Evolutionary conservation across 1,140 invertebrate genomes (phyloP), one percentile per base, ranked within the genome.

Genomic region (Musca domestica): DNA sequence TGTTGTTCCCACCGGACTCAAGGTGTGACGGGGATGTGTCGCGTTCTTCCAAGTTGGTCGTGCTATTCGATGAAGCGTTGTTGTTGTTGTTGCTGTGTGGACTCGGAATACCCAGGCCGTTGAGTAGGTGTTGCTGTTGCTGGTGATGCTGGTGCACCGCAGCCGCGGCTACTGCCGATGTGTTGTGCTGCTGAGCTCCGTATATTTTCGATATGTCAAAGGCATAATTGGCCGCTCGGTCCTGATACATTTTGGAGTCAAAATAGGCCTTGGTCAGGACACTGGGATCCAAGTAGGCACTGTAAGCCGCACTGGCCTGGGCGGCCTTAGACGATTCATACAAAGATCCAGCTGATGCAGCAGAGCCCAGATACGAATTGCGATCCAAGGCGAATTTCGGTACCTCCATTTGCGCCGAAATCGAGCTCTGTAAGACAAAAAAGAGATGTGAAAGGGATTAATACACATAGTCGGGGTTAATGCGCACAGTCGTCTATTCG

Each of bases 261-360:
- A 90, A 89, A 77, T 93, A 94, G 1, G 90, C 91, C 78, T 93
- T 93, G 70, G 89, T 90, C 15, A 90, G 83, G 2, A 90, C 89
- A 0, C 89, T 90, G 15, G 88, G 88, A 73, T 92, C 91, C 69
- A 92, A 81, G 74, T 92, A 92, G 48, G 88, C 87, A 73, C 80
- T 80, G 30, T 81, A 81, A 10, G 80, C 70, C 10, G 74, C 76
- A 66, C 77, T 80, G 25, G 77, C 80, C 71, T 81, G 80, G 19
- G 76, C 75, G 25, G 74, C 76, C 7, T 76, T 68, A 67, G 76
- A 46, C 73, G 73, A 14, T 34, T 72, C 71, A 47, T 74, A 72
- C 5, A 72, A 47, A 22, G 77, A 77, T 66, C 78, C 78, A 27
- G 80, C 70, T 4, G 68, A 65, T 51, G 72, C 71, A 6, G 71